Base-by-base conservation (phyloP, 2,797 vertebrate genomes). In the Dromococcyx pavoninus region DNA sequence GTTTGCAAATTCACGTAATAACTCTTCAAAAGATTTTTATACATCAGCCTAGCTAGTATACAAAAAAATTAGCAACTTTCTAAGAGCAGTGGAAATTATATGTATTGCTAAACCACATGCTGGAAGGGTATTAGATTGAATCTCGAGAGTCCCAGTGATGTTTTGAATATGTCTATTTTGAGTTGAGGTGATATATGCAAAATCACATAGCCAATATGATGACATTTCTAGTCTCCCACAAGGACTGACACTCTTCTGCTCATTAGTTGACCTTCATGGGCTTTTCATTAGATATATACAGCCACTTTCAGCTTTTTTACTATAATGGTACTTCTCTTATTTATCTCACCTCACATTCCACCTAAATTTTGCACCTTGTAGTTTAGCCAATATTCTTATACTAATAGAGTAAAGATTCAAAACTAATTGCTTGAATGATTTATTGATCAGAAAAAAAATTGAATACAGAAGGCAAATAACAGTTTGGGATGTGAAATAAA, bases 121-220 rank as follows among this genome's bases (percentile, higher is more conserved):
- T 86, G 70, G 54, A 88, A 91, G 13, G 8, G 44, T 94, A 77
- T 61, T 64, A 85, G n/a, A 58, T 54, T 64, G 85, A 95, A 80
- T 89, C 75, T 74, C 35, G 1, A 56, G 88, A 62, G 84, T 46
- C n/a, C 12, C 35, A 76, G 25, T 81, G 89, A 61, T 84, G 91
- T 79, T 95, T 91, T 72, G 72, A 24, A 56, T n/a, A n/a, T 22
- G 5, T 58, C 58, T 92, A 54, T 91, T 95, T 86, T 43, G 13
- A 86, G 62, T 57, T 80, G 35, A 92, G 44, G 10, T 89, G 93
- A 85, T 54, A 64, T 46, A 82, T 91, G 69, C 77, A 95, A 92
- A 95, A 91, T 77, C 46, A 77, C 30, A 24, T 44, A 57, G 62
- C 44, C 61, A 90, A 94, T 71, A 48, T 71, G 43, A 58, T 86